Evolutionary conservation across 2,113 vertebrate genomes (phyloP).

Genomic region (Phocoena sinus): DNA sequence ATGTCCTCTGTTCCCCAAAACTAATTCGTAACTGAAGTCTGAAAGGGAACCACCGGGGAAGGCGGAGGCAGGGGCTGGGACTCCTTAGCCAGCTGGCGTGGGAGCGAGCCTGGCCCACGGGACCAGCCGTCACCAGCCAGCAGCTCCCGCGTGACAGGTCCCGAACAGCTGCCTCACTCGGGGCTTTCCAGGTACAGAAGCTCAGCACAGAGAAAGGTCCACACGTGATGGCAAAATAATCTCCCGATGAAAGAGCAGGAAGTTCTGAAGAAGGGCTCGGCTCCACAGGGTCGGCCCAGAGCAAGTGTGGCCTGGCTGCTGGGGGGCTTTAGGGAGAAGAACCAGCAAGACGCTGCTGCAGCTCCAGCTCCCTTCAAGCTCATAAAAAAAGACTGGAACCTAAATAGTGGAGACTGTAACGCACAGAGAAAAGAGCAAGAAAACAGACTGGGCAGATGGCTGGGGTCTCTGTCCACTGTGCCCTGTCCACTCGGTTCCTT

Average conservation of each 20-base stretch:
- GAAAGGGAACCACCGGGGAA: fast-evolving
- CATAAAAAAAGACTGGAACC: neutral
- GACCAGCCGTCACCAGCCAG: fast-evolving
- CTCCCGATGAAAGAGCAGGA: fast-evolving
- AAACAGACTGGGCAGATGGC: fast-evolving
- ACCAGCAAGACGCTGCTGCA: fast-evolving
- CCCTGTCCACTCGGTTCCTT: fast-evolving
- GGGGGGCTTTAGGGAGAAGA: neutral
- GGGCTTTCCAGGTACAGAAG: neutral
- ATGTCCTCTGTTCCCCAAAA: neutral
- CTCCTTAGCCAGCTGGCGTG: fast-evolving
- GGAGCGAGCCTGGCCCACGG: fast-evolving
- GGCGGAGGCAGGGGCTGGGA: fast-evolving
- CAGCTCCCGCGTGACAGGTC: neutral
- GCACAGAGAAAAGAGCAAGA: too few relatives aligned
- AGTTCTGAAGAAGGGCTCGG: neutral
- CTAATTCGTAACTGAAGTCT: neutral
- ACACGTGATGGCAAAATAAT: fast-evolving
- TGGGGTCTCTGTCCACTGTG: fast-evolving
- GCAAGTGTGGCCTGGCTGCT: fast-evolving
- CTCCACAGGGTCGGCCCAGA: fast-evolving
- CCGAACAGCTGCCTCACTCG: neutral
- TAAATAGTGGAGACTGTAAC: fast-evolving
- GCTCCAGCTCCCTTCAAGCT: neutral
- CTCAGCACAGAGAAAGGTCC: fast-evolving